Evolutionary conservation across 2,888 invertebrate genomes (phyloP).

Genomic region (Leptura quadrifasciata): DNA sequence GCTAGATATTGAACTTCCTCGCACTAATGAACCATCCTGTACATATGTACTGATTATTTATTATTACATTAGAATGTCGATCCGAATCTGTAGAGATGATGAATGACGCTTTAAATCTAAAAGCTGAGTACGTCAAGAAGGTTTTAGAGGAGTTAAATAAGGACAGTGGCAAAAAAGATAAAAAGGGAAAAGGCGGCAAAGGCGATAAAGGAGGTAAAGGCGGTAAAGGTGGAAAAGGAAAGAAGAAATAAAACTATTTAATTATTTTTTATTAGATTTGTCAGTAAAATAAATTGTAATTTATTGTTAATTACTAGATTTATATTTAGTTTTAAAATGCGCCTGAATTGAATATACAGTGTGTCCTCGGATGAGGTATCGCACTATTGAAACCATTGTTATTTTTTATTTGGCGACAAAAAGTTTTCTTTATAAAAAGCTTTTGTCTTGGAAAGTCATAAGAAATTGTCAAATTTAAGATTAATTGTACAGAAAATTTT

Average conservation of each 20-base stretch:
- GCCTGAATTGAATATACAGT: no score
- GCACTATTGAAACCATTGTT: no score
- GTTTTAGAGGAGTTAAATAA: slow-evolving; percentile 10
- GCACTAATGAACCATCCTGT: no score
- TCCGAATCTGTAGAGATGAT: slow-evolving; percentile 50
- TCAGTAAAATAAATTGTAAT: background rate
- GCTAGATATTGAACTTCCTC: no score
- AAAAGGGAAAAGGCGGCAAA: slow-evolving; percentile 7
- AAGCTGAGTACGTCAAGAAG: slow-evolving; percentile 47
- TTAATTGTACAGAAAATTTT: no score
- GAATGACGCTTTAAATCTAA: slow-evolving; percentile 37
- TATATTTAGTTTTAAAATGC: background rate
- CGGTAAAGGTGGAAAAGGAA: background rate
- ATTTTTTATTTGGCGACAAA: no score
- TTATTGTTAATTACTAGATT: background rate
- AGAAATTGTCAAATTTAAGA: no score
- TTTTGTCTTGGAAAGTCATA: no score
- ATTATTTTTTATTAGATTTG: no score
- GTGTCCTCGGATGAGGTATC: no score
- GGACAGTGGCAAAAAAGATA: slow-evolving; percentile 20
- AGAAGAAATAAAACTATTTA: slow-evolving; percentile 25
- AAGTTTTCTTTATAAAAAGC: no score
- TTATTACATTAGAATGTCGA: slow-evolving; percentile 46
- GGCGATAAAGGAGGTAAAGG: slow-evolving; percentile 12
- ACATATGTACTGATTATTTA: background rate